phyloP scores from a whole-genome alignment of 2,113 vertebrate genomes.

The Pipra filicauda region DNA sequence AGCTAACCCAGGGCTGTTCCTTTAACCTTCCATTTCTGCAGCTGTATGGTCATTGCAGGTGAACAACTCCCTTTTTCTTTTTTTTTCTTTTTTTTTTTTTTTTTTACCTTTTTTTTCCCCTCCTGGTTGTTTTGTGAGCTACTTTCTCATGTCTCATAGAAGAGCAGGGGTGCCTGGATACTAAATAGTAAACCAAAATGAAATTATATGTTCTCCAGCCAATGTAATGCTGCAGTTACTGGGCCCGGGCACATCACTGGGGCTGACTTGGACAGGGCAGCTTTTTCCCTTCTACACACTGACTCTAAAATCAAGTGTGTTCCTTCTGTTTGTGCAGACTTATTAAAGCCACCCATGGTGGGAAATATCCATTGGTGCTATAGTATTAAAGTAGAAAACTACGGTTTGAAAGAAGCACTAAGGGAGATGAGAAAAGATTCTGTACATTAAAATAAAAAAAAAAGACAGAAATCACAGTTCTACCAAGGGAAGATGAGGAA shows the following conservation, averaged over 20 bases:
- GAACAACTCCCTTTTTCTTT: not conserved
- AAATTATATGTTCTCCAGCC: not conserved
- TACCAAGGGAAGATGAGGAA: not conserved
- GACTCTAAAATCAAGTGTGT: not conserved
- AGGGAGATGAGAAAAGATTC: not conserved
- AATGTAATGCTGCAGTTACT: accelerated
- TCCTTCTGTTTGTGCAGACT: not conserved
- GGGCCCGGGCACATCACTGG: not conserved
- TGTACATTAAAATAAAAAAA: not conserved
- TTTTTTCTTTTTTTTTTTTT: no score
- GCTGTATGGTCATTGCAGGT: not conserved
- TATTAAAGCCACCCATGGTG: not conserved
- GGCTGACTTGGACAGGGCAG: not conserved
- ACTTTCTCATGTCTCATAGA: not conserved
- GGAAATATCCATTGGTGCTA: not conserved
- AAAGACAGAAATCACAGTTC: not conserved
- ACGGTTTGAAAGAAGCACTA: not conserved
- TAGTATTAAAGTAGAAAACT: not conserved
- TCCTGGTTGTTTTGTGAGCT: not conserved
- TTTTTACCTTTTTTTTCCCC: no score
- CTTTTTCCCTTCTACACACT: not conserved
- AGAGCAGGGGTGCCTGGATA: not conserved
- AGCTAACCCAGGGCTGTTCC: not conserved
- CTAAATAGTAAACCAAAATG: not conserved
- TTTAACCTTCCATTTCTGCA: not conserved